Evolutionary conservation across 2,113 vertebrate species (phyloP).

Genomic region (Patagioenas fasciata): DNA sequence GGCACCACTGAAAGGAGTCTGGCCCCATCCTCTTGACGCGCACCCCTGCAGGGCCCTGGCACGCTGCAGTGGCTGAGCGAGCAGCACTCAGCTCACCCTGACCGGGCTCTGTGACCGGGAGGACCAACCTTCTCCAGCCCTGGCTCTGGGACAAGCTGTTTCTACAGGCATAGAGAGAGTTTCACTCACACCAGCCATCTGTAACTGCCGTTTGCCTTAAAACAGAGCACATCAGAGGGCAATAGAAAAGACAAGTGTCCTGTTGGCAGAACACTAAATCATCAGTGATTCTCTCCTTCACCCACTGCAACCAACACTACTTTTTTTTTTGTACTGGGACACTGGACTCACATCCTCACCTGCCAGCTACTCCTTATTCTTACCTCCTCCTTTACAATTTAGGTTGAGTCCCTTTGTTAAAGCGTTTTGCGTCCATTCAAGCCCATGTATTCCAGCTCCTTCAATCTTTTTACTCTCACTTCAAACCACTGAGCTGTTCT

Average conservation of each 20-base stretch:
- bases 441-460: not conserved
- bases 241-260: not conserved
- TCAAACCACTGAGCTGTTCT: not conserved
- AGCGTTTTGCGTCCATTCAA: not conserved
- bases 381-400: not conserved
- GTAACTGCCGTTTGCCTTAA: not conserved
- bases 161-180: not conserved
- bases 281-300: not conserved
- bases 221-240: not conserved
- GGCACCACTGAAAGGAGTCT: no score
- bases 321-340: not conserved
- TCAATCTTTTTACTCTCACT: not conserved
- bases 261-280: not conserved
- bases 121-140: not conserved
- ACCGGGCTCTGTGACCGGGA: not conserved
- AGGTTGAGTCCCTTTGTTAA: not conserved
- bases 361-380: not conserved
- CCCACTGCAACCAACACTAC: not conserved
- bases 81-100: rapidly evolving
- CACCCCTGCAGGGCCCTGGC: rapidly evolving
- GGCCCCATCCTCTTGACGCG: no score
- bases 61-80: rapidly evolving
- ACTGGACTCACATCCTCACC: not conserved
- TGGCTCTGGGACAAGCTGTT: not conserved
- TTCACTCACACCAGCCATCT: not conserved